Conservation (phyloP, 2,888 invertebrate genomes). For the Nipponacmea schrenckii region DNA sequence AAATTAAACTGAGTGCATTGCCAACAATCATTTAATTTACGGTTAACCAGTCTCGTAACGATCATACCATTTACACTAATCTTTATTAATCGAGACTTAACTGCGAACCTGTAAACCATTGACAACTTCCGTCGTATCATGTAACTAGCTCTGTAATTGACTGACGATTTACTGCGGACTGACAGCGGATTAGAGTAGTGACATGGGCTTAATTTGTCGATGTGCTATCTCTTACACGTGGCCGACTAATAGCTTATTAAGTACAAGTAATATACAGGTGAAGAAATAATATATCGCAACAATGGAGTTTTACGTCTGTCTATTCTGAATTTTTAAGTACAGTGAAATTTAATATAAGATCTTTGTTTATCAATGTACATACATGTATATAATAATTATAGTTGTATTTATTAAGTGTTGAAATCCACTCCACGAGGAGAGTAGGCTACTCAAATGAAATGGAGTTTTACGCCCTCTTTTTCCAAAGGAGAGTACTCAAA, state of each 20-base stretch:
- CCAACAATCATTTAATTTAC: background rate
- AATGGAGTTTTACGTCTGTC: too few species aligned
- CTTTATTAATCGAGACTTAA: background rate
- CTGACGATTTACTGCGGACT: conserved; percentile 6
- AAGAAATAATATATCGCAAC: too few species aligned
- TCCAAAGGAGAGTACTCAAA: too few species aligned
- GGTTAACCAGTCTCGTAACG: background rate
- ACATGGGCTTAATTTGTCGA: background rate
- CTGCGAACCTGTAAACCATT: background rate
- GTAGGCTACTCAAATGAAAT: too few species aligned
- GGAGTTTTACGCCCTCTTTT: too few species aligned
- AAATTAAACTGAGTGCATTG: background rate
- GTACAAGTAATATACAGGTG: too few species aligned
- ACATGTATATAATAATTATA: too few species aligned
- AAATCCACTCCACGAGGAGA: too few species aligned
- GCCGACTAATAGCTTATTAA: background rate
- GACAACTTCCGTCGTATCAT: conserved; percentile 4
- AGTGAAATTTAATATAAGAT: too few species aligned
- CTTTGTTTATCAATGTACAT: too few species aligned
- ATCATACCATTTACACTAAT: background rate
- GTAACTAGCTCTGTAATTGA: background rate
- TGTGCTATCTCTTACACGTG: background rate
- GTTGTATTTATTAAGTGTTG: too few species aligned
- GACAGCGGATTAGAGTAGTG: background rate
- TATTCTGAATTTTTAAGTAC: too few species aligned